Evolutionary conservation across 2,888 invertebrate species (phyloP).

Genomic region (Hirtodrosophila confusa): DNA sequence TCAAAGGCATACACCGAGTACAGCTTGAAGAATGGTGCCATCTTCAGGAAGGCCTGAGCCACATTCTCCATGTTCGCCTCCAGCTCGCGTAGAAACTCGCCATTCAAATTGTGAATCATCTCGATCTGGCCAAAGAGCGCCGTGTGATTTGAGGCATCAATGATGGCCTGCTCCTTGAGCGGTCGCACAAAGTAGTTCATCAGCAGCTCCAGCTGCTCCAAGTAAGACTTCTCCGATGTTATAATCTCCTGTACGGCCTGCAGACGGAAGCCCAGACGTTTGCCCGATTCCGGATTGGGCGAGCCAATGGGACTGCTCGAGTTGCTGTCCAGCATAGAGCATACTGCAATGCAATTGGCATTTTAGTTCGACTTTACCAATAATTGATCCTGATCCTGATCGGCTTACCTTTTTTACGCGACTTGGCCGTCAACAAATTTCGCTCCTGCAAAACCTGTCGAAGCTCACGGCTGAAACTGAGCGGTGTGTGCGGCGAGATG

Average conservation of each 20-base stretch:
- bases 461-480: constrained; percentile 86
- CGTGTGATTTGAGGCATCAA: constrained; percentile 85
- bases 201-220: constrained; percentile 88
- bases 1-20: constrained; percentile 92
- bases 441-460: constrained; percentile 87
- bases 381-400: no score
- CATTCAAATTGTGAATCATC: constrained; percentile 87
- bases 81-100: constrained; percentile 86
- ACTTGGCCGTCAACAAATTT: constrained; percentile 87
- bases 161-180: constrained; percentile 85
- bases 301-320: constrained; percentile 61
- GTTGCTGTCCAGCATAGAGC: constrained; percentile 85
- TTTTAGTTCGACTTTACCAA: no score
- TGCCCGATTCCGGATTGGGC: constrained; percentile 78
- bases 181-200: constrained; percentile 88
- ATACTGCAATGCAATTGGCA: constrained; percentile 83
- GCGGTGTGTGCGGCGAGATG: constrained; percentile 81
- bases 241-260: constrained; percentile 89
- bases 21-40: constrained; percentile 91
- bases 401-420: constrained; percentile 86
- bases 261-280: constrained; percentile 81
- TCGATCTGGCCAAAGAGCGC: constrained; percentile 88
- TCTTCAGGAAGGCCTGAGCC: constrained; percentile 88
- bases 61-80: constrained; percentile 86
- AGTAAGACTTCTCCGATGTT: constrained; percentile 88